Base-by-base conservation (phyloP, 1,140 invertebrate species). In the Dinoponera quadriceps region DNA sequence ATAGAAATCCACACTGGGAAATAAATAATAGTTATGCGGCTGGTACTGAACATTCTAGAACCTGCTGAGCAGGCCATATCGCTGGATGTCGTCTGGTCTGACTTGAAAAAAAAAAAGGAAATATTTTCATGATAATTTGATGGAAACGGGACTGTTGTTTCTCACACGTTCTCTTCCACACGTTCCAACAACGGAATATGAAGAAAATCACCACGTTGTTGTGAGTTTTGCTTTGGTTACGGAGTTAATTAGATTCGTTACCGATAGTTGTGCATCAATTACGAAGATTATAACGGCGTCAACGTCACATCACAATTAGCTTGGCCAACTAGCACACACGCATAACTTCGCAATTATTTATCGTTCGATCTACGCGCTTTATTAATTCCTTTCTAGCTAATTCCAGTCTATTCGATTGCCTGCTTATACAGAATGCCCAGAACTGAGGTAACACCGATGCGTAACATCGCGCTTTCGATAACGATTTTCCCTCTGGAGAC, bases 41-140 rank as follows among this genome's bases (percentile, higher is more conserved):
- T 3, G 33, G 2, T 33, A 33, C 33, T 33, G 7, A 7, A 33
- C 33, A 33, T 33, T 33, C 7, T 3, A 33, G 7, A 33, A 3
- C 7, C 7, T 2, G 2, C 33, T 33, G 7, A 33, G 7, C 33
- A 33, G 33, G 33, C 33, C 33, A 33, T 2, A 33, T 33, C 7
- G 33, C 33, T 7, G 7, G 33, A 7, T 7, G 33, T 33, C 33
- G 33, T 33, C 33, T 33, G 33, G 33, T 33, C 33, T 7, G 33
- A 7, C 7, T 33, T 33, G 33, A 2, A 7, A 2, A 3, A 3
- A 7, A 33, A 7, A 7, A 33, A 7, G 7, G 2, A 33, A 78
- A 78, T 78, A 78, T 78, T 69, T 69, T 66, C 33, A 25, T 29
- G 75, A 78, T 49, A 29, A 69, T 69, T 68, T 78, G 69, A 57